Percentiles rank a stretch among this genome's conserved stretches.
These are phyloP conservation scores for Eristalinus sepulchralis DNA, from an alignment of 2,888 invertebrate genomes.

Conservation along the genomic window DNA sequence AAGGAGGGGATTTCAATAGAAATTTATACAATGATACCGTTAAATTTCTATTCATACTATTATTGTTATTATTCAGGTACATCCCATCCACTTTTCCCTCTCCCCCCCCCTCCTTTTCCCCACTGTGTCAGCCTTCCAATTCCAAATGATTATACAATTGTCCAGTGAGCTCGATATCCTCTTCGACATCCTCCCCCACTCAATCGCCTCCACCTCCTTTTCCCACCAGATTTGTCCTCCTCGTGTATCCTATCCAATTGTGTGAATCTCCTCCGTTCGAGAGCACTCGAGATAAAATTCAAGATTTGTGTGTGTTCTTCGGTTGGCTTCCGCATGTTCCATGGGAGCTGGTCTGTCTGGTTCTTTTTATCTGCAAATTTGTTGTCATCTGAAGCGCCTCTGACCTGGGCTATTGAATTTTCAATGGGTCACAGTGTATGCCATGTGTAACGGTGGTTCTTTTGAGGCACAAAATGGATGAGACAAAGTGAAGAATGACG, in stretches of 20 bases:
- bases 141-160: constrained; percentile 59
- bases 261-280: constrained; percentile 27
- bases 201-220: too few relatives aligned
- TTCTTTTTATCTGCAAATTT: constrained; percentile 33
- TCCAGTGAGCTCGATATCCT: not conserved
- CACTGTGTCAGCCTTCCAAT: not conserved
- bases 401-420: constrained; percentile 54
- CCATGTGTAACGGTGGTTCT: not conserved
- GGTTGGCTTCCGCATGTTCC: constrained; percentile 1
- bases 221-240: too few relatives aligned
- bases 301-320: constrained; percentile 12
- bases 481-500: not conserved
- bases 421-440: constrained; percentile 28
- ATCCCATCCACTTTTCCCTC: constrained; percentile 6
- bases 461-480: not conserved
- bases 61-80: constrained; percentile 62
- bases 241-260: constrained; percentile 22
- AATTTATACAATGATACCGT: constrained; percentile 62
- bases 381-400: constrained; percentile 21
- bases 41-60: constrained; percentile 67
- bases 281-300: constrained; percentile 44
- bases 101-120: not conserved
- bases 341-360: not conserved
- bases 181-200: not conserved
- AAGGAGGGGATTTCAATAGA: constrained; percentile 45